Base-by-base conservation (phyloP, 2,797 vertebrate species). In the Psittacula echo region DNA sequence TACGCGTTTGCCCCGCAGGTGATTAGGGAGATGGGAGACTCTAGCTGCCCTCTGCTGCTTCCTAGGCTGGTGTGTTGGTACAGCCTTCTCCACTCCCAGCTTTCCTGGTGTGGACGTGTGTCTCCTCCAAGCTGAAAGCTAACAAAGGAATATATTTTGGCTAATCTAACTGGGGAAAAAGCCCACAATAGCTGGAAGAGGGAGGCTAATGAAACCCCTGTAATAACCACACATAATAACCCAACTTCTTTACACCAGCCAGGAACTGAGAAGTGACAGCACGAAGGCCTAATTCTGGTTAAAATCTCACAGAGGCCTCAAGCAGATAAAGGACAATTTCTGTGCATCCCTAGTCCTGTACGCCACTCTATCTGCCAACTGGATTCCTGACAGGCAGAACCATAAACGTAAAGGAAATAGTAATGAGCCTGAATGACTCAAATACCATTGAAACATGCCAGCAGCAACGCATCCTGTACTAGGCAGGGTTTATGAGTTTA, bases 381-480 rank as follows among this genome's bases (percentile, higher is more conserved):
- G 53, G 30, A 65, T n/a, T 42, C 65, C 61, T 54, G 41, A 82
- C 34, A 89, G 45, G 80, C n/a, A 93, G 78, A 80, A 93, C 47
- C n/a, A 39, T 80, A 89, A 95, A 79, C 7, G 32, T 62, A 94
- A 95, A 95, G 77, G 62, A 91, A 95, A 60, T 47, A 94, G 79
- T 62, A 93, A 34, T 76, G 10, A 89, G 61, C 29, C n/a, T 41
- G 44, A 85, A 85, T 94, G 72, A 95, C 56, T 91, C 93, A 89
- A 85, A 81, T 73, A 60, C 37, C 81, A 90, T 87, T 85, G 88
- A 92, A 86, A 71, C 87, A 22, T 54, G 45, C 34, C 32, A 67
- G 53, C 29, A 81, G 61, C 74, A 81, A 67, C 34, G 72, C 54
- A 54, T 76, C 82, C 84, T 95, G 82, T 89, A 76, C 60, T 47